These are phyloP conservation scores for Gasterosteus nipponicus DNA, from an alignment of 2,113 vertebrate genomes.

Conservation along the genomic window DNA sequence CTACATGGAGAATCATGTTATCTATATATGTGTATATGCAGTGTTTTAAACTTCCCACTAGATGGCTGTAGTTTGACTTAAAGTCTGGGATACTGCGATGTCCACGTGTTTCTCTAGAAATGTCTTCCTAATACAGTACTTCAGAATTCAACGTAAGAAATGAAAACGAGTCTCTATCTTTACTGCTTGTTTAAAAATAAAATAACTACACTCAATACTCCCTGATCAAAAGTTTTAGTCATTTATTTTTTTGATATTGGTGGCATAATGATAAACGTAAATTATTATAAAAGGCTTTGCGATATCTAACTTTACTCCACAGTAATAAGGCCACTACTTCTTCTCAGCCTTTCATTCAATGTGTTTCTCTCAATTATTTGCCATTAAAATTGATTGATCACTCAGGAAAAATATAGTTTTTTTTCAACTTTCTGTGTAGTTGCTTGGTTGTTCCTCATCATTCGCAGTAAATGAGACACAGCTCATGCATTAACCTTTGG, in stretches of 20 bases:
- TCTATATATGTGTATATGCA: not conserved
- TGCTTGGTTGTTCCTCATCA: not conserved
- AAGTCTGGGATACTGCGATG: not conserved
- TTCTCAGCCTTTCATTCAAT: not conserved
- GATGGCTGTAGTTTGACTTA: conserved; percentile 36
- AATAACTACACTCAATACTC: not conserved
- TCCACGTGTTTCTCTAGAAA: not conserved
- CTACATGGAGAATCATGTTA: not conserved
- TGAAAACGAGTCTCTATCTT: not conserved
- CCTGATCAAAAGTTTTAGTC: not conserved
- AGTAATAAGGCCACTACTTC: not conserved
- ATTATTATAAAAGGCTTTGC: not conserved
- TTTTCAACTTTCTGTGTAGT: not conserved
- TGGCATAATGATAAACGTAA: not conserved
- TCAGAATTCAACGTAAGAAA: not conserved
- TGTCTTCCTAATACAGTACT: not conserved
- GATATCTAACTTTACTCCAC: not conserved
- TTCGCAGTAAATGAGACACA: not conserved
- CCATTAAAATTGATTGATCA: not conserved
- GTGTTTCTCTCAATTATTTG: not conserved
- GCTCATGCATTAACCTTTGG: not conserved
- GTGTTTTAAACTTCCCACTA: conserved; percentile 26
- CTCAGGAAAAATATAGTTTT: not conserved
- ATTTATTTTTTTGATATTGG: not conserved
- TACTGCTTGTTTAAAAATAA: not conserved